phyloP scores from a whole-genome alignment of 2,797 vertebrate species.

The Enteromius argenteus region DNA sequence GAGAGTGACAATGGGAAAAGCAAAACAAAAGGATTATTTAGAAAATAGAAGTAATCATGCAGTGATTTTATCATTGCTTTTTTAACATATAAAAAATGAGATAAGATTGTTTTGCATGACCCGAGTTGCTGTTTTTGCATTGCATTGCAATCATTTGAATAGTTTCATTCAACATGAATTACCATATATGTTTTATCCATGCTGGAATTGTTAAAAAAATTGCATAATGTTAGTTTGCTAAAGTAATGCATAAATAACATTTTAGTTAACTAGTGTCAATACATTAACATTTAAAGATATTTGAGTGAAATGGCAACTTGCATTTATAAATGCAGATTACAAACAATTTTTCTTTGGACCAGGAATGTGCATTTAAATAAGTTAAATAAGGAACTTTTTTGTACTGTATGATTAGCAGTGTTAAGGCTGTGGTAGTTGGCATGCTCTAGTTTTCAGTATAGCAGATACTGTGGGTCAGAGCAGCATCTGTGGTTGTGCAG shows the following conservation, averaged over 20 bases:
- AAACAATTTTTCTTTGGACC: not conserved
- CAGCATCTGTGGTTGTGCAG: conserved; percentile 13
- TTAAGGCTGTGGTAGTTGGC: not conserved
- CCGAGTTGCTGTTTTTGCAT: not conserved
- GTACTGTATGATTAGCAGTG: not conserved
- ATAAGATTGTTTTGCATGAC: not conserved
- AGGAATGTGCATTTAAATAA: not conserved
- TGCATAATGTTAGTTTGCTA: not conserved
- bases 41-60: not conserved
- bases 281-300: not conserved
- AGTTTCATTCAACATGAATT: not conserved
- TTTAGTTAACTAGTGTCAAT: not conserved
- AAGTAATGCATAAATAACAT: not conserved
- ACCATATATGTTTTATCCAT: not conserved
- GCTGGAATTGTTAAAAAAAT: not conserved
- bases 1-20: not conserved
- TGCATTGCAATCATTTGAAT: not conserved
- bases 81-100: not conserved
- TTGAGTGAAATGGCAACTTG: not conserved
- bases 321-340: not conserved
- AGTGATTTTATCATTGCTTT: not conserved
- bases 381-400: not conserved
- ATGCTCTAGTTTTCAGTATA: not conserved
- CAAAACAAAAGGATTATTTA: conserved; percentile 8
- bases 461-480: conserved; percentile 7